These are phyloP conservation scores for Andrena camellia DNA, from an alignment of 2,888 invertebrate species.

Conservation along the genomic window DNA sequence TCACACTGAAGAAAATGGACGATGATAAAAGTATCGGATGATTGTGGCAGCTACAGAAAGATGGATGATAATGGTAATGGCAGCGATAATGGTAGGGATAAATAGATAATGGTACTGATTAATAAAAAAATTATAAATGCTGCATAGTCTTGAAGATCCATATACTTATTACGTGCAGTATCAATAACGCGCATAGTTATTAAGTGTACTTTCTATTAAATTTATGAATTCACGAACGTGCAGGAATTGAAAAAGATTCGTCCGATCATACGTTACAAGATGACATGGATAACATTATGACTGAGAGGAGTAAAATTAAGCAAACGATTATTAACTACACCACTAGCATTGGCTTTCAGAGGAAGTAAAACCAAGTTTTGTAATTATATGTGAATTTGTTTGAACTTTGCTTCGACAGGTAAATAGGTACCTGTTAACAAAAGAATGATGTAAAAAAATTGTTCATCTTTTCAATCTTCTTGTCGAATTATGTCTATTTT, in stretches of 20 bases:
- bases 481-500: too few relatives aligned
- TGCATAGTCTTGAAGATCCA: background rate
- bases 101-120: constrained; percentile 3
- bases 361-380: background rate
- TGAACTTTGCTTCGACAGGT: background rate
- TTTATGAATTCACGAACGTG: background rate
- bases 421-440: too few relatives aligned
- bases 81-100: background rate
- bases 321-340: background rate
- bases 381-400: background rate
- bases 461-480: too few relatives aligned
- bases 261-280: background rate
- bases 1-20: background rate
- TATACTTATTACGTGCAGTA: background rate
- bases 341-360: background rate
- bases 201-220: constrained; percentile 2
- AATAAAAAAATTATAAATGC: background rate
- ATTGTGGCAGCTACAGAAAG: background rate
- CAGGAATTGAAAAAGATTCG: constrained; percentile 1
- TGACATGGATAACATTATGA: background rate
- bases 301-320: background rate
- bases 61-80: background rate
- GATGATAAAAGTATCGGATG: background rate
- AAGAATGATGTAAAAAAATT: too few relatives aligned
- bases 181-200: background rate